Percentiles rank a stretch among this genome's conserved stretches.
phyloP scores from a whole-genome alignment of 2,888 invertebrate species.

The Pristionchus mayeri region DNA sequence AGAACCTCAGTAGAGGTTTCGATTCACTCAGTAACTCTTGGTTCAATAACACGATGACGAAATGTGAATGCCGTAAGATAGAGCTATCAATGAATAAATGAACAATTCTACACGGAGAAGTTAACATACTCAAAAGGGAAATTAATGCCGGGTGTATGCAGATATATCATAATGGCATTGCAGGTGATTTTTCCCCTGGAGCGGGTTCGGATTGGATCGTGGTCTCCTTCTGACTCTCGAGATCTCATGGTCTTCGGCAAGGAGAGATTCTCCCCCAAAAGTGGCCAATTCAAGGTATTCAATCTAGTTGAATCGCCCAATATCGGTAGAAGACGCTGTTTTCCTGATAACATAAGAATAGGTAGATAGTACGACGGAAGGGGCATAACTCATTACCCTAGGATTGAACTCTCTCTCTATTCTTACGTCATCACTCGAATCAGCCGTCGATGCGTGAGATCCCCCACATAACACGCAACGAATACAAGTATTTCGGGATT shows the following conservation, averaged over 20 bases:
- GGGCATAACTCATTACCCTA: not conserved
- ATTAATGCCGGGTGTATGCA: too few species aligned
- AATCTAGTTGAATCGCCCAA: too few species aligned
- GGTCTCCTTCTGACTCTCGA: slow-evolving; percentile 54
- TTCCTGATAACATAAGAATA: too few species aligned
- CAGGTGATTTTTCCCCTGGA: slow-evolving; percentile 9
- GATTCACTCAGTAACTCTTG: too few species aligned
- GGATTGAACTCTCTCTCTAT: not conserved
- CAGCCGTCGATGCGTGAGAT: not conserved
- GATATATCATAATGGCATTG: not conserved
- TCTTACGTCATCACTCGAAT: not conserved
- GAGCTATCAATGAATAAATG: too few species aligned
- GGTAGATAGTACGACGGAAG: not conserved
- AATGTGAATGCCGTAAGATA: too few species aligned
- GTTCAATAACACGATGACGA: too few species aligned
- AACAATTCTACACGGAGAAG: too few species aligned
- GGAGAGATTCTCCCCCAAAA: slow-evolving; percentile 62
- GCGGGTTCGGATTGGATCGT: not conserved
- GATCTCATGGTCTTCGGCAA: slow-evolving; percentile 66
- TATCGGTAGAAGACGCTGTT: too few species aligned
- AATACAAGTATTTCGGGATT: not conserved
- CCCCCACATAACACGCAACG: not conserved
- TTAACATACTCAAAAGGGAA: too few species aligned
- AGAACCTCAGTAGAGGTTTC: too few species aligned
- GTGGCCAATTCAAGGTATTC: slow-evolving; percentile 62